Conservation (phyloP, 2,113 vertebrate genomes). For the Halichoeres trimaculatus region DNA sequence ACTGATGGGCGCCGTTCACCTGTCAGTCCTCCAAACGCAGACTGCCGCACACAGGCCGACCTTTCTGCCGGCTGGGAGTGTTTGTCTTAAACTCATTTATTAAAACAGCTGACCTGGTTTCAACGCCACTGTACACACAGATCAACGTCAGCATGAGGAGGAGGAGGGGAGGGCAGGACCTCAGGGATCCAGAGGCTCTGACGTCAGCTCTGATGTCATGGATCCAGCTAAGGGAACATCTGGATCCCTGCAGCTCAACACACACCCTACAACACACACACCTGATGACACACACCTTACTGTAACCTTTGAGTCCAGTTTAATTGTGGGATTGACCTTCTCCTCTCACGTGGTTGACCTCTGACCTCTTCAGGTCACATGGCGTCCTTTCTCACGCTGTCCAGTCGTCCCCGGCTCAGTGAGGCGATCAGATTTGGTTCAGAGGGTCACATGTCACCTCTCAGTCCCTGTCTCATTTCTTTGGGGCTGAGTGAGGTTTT, state of each 20-base stretch:
- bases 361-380: constrained; percentile 15
- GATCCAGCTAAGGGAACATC: constrained; percentile 1
- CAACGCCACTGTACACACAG: no score
- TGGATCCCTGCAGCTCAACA: constrained; percentile 1
- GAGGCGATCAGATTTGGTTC: no score
- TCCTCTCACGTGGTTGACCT: not conserved
- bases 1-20: no score
- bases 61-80: not conserved
- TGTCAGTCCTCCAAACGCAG: no score
- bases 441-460: constrained; percentile 12
- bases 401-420: not conserved
- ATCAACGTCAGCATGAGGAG: not conserved
- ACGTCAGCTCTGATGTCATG: constrained; percentile 4
- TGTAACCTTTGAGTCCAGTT: no score
- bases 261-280: no score
- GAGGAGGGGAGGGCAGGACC: not conserved
- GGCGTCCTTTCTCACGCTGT: constrained; percentile 33
- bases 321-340: no score
- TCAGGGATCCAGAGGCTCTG: not conserved
- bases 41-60: not conserved
- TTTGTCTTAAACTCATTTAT: not conserved
- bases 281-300: no score
- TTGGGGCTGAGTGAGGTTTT: not conserved
- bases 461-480: constrained; percentile 30
- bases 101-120: constrained; percentile 26